Conservation (phyloP, 2,113 vertebrate species). For the Sylvicapra grimmia region DNA sequence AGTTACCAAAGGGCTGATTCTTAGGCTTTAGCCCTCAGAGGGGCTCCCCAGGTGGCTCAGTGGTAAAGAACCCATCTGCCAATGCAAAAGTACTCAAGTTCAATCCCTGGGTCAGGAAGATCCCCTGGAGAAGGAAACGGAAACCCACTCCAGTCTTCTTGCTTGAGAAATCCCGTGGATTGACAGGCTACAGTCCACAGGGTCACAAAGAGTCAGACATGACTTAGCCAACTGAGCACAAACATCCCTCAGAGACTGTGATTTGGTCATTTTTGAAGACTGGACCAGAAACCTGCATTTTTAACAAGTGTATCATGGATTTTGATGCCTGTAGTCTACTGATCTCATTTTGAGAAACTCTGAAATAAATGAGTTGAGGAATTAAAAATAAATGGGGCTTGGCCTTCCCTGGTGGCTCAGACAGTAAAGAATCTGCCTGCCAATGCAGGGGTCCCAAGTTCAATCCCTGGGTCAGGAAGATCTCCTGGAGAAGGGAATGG, state of each 20-base stretch:
- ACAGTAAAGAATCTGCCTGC: neutral
- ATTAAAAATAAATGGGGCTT: neutral
- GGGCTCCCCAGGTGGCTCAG: neutral
- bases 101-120: neutral
- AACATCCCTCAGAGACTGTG: neutral
- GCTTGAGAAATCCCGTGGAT: neutral
- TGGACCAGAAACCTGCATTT: neutral
- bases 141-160: neutral
- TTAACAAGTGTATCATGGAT: neutral
- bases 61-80: neutral
- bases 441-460: neutral
- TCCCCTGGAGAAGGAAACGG: neutral
- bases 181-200: neutral
- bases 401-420: neutral
- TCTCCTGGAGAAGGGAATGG: neutral
- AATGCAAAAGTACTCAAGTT: neutral
- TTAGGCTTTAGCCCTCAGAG: neutral
- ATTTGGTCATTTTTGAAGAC: neutral
- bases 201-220: neutral
- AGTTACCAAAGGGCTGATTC: neutral
- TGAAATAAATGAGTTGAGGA: neutral
- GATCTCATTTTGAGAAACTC: neutral
- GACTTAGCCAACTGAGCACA: neutral
- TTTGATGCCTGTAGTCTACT: neutral
- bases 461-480: neutral